Conservation (phyloP, 2,888 invertebrate species). For the Plagodis dolabraria region DNA sequence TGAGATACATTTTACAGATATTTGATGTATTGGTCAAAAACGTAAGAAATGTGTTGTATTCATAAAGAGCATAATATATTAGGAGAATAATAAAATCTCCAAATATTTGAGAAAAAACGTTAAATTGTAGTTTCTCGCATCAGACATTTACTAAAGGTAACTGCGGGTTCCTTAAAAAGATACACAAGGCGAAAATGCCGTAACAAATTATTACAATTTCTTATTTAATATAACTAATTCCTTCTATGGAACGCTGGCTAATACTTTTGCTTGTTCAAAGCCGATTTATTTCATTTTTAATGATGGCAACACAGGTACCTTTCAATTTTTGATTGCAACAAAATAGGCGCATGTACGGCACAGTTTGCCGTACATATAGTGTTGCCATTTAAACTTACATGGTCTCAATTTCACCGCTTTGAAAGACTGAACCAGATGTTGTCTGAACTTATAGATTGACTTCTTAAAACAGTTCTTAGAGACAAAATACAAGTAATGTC, state of each 20-base stretch:
- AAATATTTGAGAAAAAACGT: conserved; percentile 30
- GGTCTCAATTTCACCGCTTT: too few species aligned
- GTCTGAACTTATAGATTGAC: too few species aligned
- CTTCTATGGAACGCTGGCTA: conserved; percentile 50
- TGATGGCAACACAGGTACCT: neutral
- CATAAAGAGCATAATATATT: conserved; percentile 12
- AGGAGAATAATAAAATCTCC: conserved; percentile 25
- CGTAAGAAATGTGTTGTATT: neutral
- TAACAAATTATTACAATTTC: conserved; percentile 6
- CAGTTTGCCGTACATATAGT: too few species aligned
- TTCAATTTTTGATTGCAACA: too few species aligned
- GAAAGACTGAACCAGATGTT: too few species aligned
- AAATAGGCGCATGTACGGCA: too few species aligned
- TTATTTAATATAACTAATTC: conserved; percentile 35
- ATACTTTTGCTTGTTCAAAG: conserved; percentile 32
- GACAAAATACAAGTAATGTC: too few species aligned
- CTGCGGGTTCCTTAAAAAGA: conserved; percentile 16
- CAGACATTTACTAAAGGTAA: conserved; percentile 29
- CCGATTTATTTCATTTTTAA: conserved; percentile 14
- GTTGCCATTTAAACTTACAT: too few species aligned
- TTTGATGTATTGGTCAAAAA: neutral
- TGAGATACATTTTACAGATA: neutral
- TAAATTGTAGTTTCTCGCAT: conserved; percentile 55
- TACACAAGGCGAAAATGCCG: conserved; percentile 11
- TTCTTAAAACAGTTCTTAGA: too few species aligned